Evolutionary conservation across 2,888 invertebrate species (phyloP), one percentile per base, ranked within the genome.

Genomic region (Lasioglossum vierecki): DNA sequence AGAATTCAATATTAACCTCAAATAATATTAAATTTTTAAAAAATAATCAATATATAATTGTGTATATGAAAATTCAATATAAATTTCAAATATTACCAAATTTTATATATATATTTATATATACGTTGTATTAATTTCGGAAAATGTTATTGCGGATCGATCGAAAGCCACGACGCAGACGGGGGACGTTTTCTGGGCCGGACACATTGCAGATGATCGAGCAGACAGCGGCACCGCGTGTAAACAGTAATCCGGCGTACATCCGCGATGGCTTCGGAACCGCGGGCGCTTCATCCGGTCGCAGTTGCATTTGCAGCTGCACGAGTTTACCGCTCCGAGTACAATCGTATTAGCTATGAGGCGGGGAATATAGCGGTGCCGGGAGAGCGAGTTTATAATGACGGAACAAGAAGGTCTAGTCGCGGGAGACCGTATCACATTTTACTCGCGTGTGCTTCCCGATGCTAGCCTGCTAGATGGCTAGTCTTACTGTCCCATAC

Each of bases 321-420:
- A 76, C 60, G 71, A 76, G 68, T 90, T 82, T 76, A 86, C 84
- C 79, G 63, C 57, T 60, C 79, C 79, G 82, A 57, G 79, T 80
- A 88, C 89, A 88, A 90, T 88, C 84, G 88, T 82, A 82, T 89
- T 88, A 90, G 73, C 44, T 83, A 85, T 46, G 81, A 80, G 73
- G 76, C 80, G 71, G 74, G 86, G 81, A 63, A 63, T 63, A 86
- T 73, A 81, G 79, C 46, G 71, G 80, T 46, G 82, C 73, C 78
- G 81, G 66, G 35, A 68, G 79, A 87, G 87, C 85, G 89, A 91
- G 91, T 92, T 92, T 91, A 91, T 92, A 92, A 92, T 92, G 91
- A 91, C 83, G 86, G 85, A 88, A 89, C 87, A 88, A 88, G 89
- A 90, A 88, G 89, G 88, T 91, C 88, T 89, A 86, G 88, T 83